These are phyloP conservation scores for Drosophila stalkeri DNA, from an alignment of 2,888 invertebrate species.

Conservation along the genomic window DNA sequence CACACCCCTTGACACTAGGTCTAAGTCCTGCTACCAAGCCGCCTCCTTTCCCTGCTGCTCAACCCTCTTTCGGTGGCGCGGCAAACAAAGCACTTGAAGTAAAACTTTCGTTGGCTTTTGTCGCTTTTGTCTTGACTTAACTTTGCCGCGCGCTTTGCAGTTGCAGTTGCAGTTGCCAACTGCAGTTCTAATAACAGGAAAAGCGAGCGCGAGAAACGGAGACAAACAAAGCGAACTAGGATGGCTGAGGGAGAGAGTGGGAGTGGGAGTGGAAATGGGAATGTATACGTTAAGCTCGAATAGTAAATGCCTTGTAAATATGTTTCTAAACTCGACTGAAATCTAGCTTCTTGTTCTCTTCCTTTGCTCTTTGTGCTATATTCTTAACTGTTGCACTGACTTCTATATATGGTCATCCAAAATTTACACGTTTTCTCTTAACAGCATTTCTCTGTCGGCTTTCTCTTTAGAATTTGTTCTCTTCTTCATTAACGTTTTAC, in stretches of 20 bases:
- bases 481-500: neutral
- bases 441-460: neutral
- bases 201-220: neutral
- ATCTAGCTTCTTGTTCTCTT: neutral
- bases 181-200: slow-evolving; percentile 64
- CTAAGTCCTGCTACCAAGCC: neutral
- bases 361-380: neutral
- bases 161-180: slow-evolving; percentile 75
- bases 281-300: neutral
- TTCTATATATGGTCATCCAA: too few relatives aligned
- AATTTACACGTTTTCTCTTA: neutral
- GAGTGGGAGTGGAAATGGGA: too few relatives aligned
- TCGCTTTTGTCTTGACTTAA: slow-evolving; percentile 75
- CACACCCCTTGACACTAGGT: neutral
- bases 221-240: neutral
- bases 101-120: slow-evolving; percentile 74
- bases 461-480: neutral
- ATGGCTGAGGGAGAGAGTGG: too few relatives aligned
- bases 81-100: slow-evolving; percentile 77
- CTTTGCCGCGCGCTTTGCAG: slow-evolving; percentile 52
- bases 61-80: slow-evolving; percentile 8
- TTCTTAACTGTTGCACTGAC: neutral
- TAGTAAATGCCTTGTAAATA: neutral
- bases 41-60: neutral
- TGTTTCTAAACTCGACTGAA: neutral